Base-by-base conservation (phyloP, 2,888 invertebrate genomes). In the Sphecodes monilicornis region DNA sequence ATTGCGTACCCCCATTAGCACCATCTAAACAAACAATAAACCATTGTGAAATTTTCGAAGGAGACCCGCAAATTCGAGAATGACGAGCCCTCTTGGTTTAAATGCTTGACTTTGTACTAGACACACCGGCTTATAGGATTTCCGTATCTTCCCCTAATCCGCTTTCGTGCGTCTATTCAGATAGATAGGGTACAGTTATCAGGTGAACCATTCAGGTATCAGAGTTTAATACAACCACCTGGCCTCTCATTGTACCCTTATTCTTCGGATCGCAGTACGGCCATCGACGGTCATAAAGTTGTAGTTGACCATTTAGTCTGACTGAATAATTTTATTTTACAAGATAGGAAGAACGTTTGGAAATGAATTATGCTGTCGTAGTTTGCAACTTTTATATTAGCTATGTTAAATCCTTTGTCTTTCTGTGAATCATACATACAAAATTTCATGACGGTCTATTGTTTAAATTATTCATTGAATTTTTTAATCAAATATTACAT, bases 41-140 rank as follows among this genome's bases (percentile, higher is more conserved):
- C 69, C 50, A 57, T 76, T 72, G 3, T 60, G 39, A 68, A 57
- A 73, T 78, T 46, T 70, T 76, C 43, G 32, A n/a, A 77, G 46
- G 64, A 41, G 32, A 3, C 13, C 13, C 22, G n/a, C n/a, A 50
- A 77, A 66, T 75, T 39, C 8, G 13, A 18, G 26, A 43, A 46
- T 10, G 13, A 36, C 75, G 66, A 60, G 32, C 68, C 68, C 16
- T 43, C 54, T 29, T 26, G 41, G 41, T 74, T 57, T 18, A 39
- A 82, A 57, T 80, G 75, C 32, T 74, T 76, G 41, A 80, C 74
- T 78, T 76, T 78, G 39, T 77, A 69, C 46, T 26, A 64, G 50
- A 36, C 29, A 78, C 3, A 80, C 66, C 41, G 70, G 66, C 60
- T 39, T 80, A 76, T 78, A 78, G 71, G 79, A 78, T 80, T 85